Evolutionary conservation across 1,140 invertebrate genomes (phyloP), one percentile per base, ranked within the genome.

Genomic region (Oscheius sp.): DNA sequence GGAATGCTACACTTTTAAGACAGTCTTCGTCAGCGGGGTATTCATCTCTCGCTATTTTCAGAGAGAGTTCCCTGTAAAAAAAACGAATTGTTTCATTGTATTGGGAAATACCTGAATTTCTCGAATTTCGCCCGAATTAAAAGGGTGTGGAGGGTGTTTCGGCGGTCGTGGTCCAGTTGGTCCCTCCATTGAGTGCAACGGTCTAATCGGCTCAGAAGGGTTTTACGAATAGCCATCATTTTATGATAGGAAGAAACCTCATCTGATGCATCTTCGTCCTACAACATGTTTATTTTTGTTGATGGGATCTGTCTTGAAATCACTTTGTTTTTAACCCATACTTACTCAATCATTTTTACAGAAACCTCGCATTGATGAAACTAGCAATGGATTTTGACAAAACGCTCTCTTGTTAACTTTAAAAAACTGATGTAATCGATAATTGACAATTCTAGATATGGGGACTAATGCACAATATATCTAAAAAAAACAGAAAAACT

Each of bases 131-230:
- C 52, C 23, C 45, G 58, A 28, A 68, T 59, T 28, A 68, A 31
- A 42, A 68, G 55, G 31, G 36, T 49, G 42, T 68, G 32, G 4
- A 68, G 32, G 1, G 49, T 58, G n/a, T 28, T n/a, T 18, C 34
- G 36, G 1, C 52, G 15, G 15, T 68, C 35, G 18, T 68, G 36
- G 2, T 32, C 2, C 3, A 42, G n/a, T 10, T 35, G 3, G 4
- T 32, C 7, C 26, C 67, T 68, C 67, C 67, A 68, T 68, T 23
- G 20, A 38, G 67, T 68, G 23, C 67, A 68, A 20, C 55, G 67
- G 61, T 68, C 67, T 2, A 68, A 38, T 2, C 67, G 67, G 32
- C 10, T 28, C 26, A 68, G 32, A 23, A 68, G 55, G 23, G 52
- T 59, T 20, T 20, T 58, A 1, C 67, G 49, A 4, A 23, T 55